phyloP scores from a whole-genome alignment of 2,888 invertebrate species.

The Watsonalla binaria region DNA sequence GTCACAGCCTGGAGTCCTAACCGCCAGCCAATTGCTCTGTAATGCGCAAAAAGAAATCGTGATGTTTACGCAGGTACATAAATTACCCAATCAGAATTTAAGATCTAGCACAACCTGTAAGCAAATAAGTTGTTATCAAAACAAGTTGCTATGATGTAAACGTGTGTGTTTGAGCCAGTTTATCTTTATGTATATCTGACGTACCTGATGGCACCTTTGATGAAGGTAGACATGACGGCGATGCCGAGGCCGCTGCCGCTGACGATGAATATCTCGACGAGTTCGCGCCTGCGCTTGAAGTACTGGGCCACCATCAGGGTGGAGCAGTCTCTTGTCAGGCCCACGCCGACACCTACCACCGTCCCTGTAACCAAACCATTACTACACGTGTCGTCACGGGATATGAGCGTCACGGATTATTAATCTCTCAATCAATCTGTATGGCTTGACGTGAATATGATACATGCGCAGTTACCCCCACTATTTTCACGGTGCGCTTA shows the following conservation, averaged over 20 bases:
- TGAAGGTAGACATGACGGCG: constrained; percentile 89
- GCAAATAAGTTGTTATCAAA: background rate
- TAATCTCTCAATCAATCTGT: too few species aligned
- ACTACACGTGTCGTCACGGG: too few species aligned
- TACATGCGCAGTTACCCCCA: too few species aligned
- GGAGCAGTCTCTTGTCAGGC: constrained; percentile 90
- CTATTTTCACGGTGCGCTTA: too few species aligned
- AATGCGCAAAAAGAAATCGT: constrained; percentile 22
- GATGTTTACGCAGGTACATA: background rate
- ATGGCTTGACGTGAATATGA: too few species aligned
- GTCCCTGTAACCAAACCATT: constrained; percentile 61
- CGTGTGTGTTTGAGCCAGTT: background rate
- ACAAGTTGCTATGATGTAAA: background rate
- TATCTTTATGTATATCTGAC: background rate
- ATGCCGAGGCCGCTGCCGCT: constrained; percentile 92
- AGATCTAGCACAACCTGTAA: background rate
- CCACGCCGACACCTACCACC: constrained; percentile 88
- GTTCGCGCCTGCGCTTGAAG: constrained; percentile 89
- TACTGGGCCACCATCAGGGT: constrained; percentile 95
- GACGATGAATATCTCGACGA: constrained; percentile 93
- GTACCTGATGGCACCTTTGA: constrained; percentile 88
- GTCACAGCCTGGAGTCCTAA: constrained; percentile 91
- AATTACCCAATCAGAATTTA: background rate
- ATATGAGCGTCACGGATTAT: too few species aligned
- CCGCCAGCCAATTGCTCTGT: constrained; percentile 88